Conservation (phyloP, 2,113 vertebrate genomes). For the Scalopus aquaticus region DNA sequence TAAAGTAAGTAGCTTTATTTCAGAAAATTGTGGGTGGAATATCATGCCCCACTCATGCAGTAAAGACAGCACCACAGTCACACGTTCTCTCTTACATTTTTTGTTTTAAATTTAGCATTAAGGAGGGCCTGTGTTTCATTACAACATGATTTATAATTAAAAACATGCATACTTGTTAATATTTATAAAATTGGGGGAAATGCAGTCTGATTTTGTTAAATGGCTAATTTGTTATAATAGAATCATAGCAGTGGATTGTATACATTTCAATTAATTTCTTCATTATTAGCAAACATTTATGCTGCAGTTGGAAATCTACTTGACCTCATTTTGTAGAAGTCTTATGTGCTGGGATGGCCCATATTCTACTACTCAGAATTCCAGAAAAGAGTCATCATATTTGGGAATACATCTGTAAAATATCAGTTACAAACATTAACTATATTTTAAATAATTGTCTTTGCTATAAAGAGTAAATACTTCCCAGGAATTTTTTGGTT, state of each 20-base stretch:
- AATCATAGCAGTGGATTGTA: neutral
- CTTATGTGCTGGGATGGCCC: neutral
- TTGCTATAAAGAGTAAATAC: neutral
- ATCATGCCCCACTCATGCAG: neutral
- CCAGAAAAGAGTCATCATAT: neutral
- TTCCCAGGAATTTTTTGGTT: neutral
- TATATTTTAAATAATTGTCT: neutral
- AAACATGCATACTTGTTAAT: neutral
- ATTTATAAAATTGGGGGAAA: constrained; percentile 5
- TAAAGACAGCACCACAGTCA: neutral
- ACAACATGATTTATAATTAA: neutral
- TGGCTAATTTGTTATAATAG: neutral
- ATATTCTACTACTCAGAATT: neutral
- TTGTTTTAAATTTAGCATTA: constrained; percentile 22
- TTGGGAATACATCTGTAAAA: neutral
- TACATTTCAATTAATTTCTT: neutral
- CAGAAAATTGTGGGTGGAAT: neutral
- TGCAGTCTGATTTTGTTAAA: neutral
- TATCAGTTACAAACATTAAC: neutral
- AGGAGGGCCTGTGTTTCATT: neutral
- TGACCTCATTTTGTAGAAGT: neutral
- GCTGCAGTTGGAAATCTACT: neutral
- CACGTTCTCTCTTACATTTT: neutral
- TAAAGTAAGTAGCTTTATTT: constrained; percentile 82
- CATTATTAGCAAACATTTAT: neutral